Percentiles rank a stretch among this genome's conserved stretches.
These are phyloP conservation scores for Aegotheles bennettii DNA, from an alignment of 2,113 vertebrate genomes.

Conservation along the genomic window DNA sequence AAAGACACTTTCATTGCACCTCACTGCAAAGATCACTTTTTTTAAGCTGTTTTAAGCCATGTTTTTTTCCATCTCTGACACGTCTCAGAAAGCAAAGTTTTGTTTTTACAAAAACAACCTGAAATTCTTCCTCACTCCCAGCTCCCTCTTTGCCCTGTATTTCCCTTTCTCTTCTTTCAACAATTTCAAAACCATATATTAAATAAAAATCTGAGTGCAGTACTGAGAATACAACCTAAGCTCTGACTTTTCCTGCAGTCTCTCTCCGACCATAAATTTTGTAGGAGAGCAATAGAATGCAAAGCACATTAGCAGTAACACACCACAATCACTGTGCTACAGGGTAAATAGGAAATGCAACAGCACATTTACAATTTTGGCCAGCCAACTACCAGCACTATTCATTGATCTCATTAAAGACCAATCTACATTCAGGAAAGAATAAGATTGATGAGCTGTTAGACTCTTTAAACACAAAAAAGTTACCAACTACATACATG, in stretches of 20 bases:
- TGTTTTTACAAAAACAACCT: background rate
- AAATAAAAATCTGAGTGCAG: background rate
- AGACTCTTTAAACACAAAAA: slow-evolving; percentile 27
- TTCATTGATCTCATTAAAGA: slow-evolving; percentile 68
- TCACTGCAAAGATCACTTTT: background rate
- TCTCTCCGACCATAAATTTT: slow-evolving; percentile 57
- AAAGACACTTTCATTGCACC: background rate
- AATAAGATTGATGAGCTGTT: slow-evolving; percentile 47
- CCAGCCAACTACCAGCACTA: slow-evolving; percentile 17
- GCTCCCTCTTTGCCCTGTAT: background rate
- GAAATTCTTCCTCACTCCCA: background rate
- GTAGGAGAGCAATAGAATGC: slow-evolving; percentile 57
- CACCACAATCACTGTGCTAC: background rate
- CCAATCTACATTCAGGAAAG: slow-evolving; percentile 61
- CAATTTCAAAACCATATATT: background rate
- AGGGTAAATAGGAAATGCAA: slow-evolving; percentile 59
- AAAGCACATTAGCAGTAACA: slow-evolving; percentile 45
- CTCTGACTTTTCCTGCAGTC: background rate
- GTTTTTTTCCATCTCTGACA: background rate
- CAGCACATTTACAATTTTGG: slow-evolving; percentile 58
- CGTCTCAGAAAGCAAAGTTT: background rate
- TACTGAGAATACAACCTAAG: background rate
- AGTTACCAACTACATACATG: background rate
- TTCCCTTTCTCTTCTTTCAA: background rate
- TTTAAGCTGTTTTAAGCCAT: background rate